Evolutionary conservation across 1,140 invertebrate genomes (phyloP).

Genomic region (Diorhabda sublineata): DNA sequence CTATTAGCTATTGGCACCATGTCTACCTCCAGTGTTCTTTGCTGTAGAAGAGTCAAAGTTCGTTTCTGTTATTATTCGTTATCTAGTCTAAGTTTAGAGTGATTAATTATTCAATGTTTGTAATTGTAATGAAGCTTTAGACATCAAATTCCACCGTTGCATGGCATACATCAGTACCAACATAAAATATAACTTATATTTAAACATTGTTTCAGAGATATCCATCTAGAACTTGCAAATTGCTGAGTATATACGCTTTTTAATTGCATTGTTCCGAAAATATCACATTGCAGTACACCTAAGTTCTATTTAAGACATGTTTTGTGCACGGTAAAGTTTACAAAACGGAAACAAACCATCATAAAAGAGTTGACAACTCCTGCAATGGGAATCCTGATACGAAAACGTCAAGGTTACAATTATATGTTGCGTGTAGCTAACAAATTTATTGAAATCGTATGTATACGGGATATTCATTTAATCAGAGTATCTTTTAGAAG

Average conservation of each 20-base stretch:
- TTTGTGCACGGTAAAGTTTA: slow-evolving; percentile 2
- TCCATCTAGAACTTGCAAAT: neutral
- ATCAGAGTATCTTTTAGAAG: neutral
- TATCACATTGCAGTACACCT: neutral
- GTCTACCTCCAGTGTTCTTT: too few species aligned
- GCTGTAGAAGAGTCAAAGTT: too few species aligned
- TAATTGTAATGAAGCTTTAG: too few species aligned
- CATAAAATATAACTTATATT: too few species aligned
- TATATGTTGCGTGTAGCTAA: slow-evolving; percentile 13
- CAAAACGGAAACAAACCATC: slow-evolving; percentile 6
- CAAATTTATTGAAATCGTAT: slow-evolving; percentile 13
- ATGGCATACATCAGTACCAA: too few species aligned
- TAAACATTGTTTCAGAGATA: neutral
- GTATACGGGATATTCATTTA: slow-evolving; percentile 9
- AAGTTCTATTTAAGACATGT: neutral
- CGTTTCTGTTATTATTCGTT: too few species aligned
- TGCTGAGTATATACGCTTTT: neutral
- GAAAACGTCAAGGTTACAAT: slow-evolving; percentile 11
- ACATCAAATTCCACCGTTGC: too few species aligned
- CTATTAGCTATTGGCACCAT: too few species aligned
- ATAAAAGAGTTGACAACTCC: slow-evolving; percentile 13
- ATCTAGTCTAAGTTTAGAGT: too few species aligned
- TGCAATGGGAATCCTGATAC: slow-evolving; percentile 6
- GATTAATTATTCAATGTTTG: too few species aligned
- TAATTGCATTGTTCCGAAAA: neutral